Percentiles rank a stretch among this genome's conserved stretches.
phyloP scores from a whole-genome alignment of 2,113 vertebrate species.

The Rhea pennata region DNA sequence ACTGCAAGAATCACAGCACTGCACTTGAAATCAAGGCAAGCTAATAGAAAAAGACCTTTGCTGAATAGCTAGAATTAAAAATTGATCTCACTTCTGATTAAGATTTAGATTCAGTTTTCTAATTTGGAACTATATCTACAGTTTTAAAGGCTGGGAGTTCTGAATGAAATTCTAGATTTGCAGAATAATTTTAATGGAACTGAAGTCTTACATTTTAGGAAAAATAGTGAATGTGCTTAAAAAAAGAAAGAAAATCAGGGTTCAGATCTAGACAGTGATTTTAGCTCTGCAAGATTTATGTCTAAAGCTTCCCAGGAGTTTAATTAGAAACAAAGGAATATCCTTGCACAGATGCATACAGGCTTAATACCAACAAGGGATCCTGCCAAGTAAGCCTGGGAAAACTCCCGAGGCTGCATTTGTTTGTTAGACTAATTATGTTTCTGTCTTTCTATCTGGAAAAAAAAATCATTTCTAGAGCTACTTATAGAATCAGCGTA shows the following conservation, averaged over 20 bases:
- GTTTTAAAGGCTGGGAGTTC: background rate
- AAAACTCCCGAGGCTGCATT: background rate
- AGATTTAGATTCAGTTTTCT: background rate
- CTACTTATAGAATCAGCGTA: background rate
- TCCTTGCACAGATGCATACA: background rate
- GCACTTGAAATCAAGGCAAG: background rate
- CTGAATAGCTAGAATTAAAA: background rate
- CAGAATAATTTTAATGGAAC: background rate
- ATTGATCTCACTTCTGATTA: background rate
- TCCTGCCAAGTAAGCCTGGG: background rate
- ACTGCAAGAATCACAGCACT: background rate
- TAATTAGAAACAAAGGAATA: background rate
- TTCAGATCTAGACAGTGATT: background rate
- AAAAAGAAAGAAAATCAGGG: background rate
- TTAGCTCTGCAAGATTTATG: background rate
- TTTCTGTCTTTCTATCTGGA: background rate
- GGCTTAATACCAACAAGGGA: background rate
- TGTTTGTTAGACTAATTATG: background rate
- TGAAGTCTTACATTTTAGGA: background rate
- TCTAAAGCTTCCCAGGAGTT: background rate
- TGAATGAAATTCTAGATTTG: background rate
- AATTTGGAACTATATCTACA: background rate
- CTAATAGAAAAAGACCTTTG: background rate
- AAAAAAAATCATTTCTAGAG: background rate
- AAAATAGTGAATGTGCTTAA: background rate